Evolutionary conservation across 2,797 vertebrate genomes (phyloP), one percentile per base, ranked within the genome.

Genomic region (Gephyroberyx darwinii): DNA sequence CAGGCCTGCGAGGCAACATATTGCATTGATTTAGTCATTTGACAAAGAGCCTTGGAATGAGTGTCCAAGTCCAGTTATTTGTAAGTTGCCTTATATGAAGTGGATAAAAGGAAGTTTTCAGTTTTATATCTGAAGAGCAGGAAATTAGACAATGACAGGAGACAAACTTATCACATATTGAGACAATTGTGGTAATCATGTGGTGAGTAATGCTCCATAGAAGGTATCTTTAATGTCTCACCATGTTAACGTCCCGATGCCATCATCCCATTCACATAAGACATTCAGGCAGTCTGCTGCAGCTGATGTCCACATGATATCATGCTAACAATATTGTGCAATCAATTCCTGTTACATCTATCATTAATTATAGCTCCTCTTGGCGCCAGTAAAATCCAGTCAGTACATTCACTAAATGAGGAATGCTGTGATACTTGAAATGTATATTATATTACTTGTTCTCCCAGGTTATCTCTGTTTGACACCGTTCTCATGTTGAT

Each of bases 41-140:
- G 90, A 92, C 89, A 89, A 90, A 91, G 87, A 86, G 84, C 81
- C 86, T 75, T 87, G 84, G 85, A 89, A 87, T 90, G 87, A 88
- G 60, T 61, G 55, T 84, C 62, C 53, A 63, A 68, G 60, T 88
- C 83, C 78, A 89, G 79, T 72, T 60, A 14, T 87, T 82, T 82
- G 79, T 74, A 82, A 75, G 80, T 79, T 84, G 78, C 84, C 80
- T 81, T 87, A 80, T 77, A 86, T 85, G 88, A 83, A 81, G 80
- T 60, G 84, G 74, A 83, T 82, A 71, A 84, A 86, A 83, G 74
- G 65, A 83, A 85, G 84, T 20, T 31, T 77, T 80, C 26, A 59
- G 64, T 41, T 63, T 86, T 78, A 77, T 81, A 87, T 88, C 84
- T 82, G 78, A 86, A 86, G 77, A 67, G 75, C 78, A 88, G 91